A percentile compares a stretch with the other conserved stretches of the same genome.
phyloP scores from a whole-genome alignment of 2,797 vertebrate species.

The Accipiter superciliosus region DNA sequence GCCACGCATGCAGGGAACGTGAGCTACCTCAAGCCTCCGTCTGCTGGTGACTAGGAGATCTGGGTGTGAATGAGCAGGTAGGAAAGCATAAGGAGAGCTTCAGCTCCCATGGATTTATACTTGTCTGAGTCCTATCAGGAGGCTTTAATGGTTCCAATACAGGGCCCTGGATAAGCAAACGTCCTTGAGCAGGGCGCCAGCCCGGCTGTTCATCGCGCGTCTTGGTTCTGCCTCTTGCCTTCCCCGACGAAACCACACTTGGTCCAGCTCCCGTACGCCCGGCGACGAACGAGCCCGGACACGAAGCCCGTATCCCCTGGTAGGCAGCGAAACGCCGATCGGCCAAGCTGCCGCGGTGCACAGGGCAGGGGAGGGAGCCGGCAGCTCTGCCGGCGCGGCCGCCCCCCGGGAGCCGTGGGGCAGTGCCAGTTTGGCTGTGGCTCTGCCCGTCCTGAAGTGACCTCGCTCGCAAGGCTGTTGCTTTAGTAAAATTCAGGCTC shows the following conservation, averaged over 20 bases:
- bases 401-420: background rate
- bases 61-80: background rate
- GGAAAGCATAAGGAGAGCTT: background rate
- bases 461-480: background rate
- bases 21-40: background rate
- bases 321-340: accelerated
- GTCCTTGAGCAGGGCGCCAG: background rate
- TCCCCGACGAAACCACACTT: accelerated
- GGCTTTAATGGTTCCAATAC: background rate
- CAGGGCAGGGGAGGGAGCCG: background rate
- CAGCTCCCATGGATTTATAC: background rate
- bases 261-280: background rate
- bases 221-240: background rate
- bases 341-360: background rate
- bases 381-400: background rate
- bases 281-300: accelerated
- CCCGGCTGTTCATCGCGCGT: accelerated
- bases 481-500: background rate
- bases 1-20: accelerated
- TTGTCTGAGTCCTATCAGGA: background rate
- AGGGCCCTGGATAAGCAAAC: background rate
- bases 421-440: background rate
- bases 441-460: background rate
- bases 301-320: accelerated
- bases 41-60: background rate